Percentiles rank a stretch among this genome's conserved stretches.
phyloP scores from a whole-genome alignment of 2,797 vertebrate genomes.

The Natrix natrix region DNA sequence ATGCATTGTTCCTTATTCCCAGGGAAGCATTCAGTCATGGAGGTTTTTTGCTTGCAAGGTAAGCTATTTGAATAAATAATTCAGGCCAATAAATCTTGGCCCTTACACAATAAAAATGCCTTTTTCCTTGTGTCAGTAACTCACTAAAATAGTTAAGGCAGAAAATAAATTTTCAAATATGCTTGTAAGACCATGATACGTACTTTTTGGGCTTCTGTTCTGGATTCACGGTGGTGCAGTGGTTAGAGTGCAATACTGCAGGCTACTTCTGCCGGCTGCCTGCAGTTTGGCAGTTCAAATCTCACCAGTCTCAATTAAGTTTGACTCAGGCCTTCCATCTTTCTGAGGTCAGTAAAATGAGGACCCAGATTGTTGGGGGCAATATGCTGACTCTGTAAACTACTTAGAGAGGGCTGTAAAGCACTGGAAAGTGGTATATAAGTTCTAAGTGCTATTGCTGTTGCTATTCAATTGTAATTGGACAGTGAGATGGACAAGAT shows the following conservation, averaged over 20 bases:
- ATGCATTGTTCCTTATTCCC: conserved; percentile 32
- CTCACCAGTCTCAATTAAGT: too few species aligned
- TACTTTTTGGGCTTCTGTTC: background rate
- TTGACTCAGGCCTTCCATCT: too few species aligned
- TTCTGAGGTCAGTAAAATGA: too few species aligned
- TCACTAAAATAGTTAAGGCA: background rate
- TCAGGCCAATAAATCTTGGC: background rate
- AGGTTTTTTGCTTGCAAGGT: conserved; percentile 70
- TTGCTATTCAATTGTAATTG: background rate
- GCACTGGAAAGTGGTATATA: too few species aligned
- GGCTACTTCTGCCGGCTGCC: too few species aligned
- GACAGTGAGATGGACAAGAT: background rate
- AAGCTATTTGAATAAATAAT: conserved; percentile 17
- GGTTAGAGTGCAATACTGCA: too few species aligned
- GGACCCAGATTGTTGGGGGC: too few species aligned
- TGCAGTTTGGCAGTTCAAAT: too few species aligned
- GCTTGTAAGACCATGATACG: background rate
- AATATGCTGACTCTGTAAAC: too few species aligned
- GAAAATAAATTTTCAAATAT: background rate
- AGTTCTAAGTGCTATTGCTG: too few species aligned
- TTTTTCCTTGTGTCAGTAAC: background rate
- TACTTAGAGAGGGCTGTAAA: too few species aligned
- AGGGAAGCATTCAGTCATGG: conserved; percentile 56
- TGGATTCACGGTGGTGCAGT: background rate
- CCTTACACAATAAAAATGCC: background rate